Base-by-base conservation (phyloP, 2,797 vertebrate genomes). In the Sebastes nivosus region DNA sequence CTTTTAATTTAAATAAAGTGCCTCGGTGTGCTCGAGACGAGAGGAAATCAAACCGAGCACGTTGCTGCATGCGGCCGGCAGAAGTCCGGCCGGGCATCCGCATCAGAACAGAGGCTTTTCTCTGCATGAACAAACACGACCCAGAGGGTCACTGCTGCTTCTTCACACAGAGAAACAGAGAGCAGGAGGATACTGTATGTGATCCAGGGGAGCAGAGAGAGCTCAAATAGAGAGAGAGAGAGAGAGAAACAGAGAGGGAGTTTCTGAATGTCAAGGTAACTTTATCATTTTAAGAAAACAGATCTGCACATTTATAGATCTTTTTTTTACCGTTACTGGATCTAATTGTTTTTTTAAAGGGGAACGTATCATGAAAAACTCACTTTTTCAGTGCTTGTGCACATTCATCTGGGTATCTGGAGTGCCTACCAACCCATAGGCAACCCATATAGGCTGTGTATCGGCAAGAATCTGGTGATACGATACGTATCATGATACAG, bases 111-210 rank as follows among this genome's bases (percentile, higher is more conserved):
- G 75, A 50, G 74, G 54, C 63, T 82, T 71, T 85, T 85, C 80
- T 83, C 68, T 78, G 61, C 74, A 55, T 57, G 79, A 84, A 84
- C 84, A 84, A 88, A 88, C 91, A 87, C 82, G 86, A 83, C 65
- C 83, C 75, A 73, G 36, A 38, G 13, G 88, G 85, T 84, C 52
- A 27, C 71, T 77, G 68, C 77, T 38, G 59, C 69, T 83, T 55
- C 73, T 68, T 54, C 22, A 7, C 54, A 75, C 18, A 75, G 16
- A 72, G 54, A 77, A 10, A 66, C n/a, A 69, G 32, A 69, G 32
- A 69, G 73, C 36, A 54, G 27, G 55, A 71, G 67, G 72, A 76
- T 57, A 66, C 24, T 72, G 74, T 69, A 38, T 38, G 78, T 42
- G 60, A 74, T 78, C 69, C 78, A 80, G 32, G 3, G 54, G 67